A percentile compares a stretch with the other conserved stretches of the same genome.
Conservation (phyloP, 2,113 vertebrate species). For the Phoenicopterus ruber region DNA sequence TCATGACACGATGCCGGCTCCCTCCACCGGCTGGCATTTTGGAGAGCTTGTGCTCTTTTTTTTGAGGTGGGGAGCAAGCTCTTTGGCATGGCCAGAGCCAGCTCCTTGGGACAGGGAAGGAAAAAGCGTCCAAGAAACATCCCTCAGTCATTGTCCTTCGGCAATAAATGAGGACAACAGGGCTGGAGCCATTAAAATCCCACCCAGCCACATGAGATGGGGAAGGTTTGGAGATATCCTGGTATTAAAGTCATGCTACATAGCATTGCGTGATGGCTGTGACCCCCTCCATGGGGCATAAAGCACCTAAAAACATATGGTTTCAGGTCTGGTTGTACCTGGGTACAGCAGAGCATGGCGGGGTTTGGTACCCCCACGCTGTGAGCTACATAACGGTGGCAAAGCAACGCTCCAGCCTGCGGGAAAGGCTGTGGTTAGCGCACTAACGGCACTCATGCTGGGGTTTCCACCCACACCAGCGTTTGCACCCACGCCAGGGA, state of each 20-base stretch:
- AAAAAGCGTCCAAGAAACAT: background rate
- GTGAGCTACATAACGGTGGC: background rate
- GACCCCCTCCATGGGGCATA: background rate
- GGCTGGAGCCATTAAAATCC: background rate
- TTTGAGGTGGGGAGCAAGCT: background rate
- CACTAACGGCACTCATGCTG: background rate
- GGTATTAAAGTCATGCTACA: background rate
- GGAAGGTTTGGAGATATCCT: background rate
- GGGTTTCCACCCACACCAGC: background rate
- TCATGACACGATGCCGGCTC: background rate
- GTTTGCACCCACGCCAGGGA: background rate
- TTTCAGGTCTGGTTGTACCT: background rate
- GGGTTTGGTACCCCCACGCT: background rate
- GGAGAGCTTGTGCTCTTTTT: background rate
- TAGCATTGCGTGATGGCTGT: background rate
- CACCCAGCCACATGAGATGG: background rate
- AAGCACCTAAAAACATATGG: accelerated
- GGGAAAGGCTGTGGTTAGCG: background rate
- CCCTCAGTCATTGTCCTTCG: background rate
- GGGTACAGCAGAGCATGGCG: background rate
- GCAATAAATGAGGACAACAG: background rate
- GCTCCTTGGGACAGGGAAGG: background rate
- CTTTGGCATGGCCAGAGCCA: background rate
- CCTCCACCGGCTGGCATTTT: accelerated
- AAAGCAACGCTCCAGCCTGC: background rate